phyloP scores from a whole-genome alignment of 2,113 vertebrate species.

The Brevimyrus niger region DNA sequence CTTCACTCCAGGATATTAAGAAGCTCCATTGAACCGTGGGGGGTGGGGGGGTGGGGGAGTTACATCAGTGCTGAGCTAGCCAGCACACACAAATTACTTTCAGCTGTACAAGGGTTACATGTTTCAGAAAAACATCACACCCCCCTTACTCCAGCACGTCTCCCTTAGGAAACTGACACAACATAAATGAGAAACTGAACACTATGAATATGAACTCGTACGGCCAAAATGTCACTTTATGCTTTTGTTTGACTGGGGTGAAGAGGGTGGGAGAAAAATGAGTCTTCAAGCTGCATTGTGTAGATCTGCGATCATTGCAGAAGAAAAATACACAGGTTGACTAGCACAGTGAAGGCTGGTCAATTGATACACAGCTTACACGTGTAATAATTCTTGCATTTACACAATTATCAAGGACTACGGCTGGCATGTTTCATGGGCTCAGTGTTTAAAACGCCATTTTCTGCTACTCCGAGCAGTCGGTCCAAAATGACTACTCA shows the following conservation, averaged over 20 bases:
- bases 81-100: constrained; percentile 60
- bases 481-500: neutral
- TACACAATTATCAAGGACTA: neutral
- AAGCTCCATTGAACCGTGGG: neutral
- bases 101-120: constrained; percentile 63
- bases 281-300: neutral
- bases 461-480: neutral
- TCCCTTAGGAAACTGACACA: neutral
- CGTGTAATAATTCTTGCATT: neutral
- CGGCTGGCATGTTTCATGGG: neutral
- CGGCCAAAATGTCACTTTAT: neutral
- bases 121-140: constrained; percentile 50
- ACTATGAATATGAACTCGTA: neutral
- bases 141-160: neutral
- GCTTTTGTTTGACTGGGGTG: neutral
- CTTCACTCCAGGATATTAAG: neutral
- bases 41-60: constrained; percentile 21
- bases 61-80: constrained; percentile 40
- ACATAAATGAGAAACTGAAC: neutral
- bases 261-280: neutral
- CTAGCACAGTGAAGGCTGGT: neutral
- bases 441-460: neutral
- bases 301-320: neutral
- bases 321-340: neutral
- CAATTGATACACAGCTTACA: neutral